These are phyloP conservation scores for Haliclona indistincta DNA, from an alignment of 37 sponge, comb jelly and placozoan genomes.

Conservation along the genomic window DNA sequence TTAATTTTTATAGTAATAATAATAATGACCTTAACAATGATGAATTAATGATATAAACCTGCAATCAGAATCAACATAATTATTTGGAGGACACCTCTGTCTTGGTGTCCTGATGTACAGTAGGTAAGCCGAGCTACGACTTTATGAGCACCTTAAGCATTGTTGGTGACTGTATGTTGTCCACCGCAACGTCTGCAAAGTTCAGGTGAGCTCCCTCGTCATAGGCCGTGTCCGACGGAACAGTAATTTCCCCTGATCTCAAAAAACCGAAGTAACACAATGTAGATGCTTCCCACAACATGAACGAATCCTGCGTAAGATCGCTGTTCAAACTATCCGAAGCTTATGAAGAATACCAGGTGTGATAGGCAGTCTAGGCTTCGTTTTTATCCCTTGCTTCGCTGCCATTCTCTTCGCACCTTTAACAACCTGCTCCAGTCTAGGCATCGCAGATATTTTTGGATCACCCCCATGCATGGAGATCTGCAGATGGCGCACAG, in stretches of 20 bases:
- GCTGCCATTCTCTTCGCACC: conserved; percentile 3
- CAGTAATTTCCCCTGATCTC: conserved; percentile 26
- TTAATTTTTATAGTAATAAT: too few relatives aligned
- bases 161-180: too few relatives aligned
- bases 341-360: conserved; percentile 8
- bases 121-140: too few relatives aligned
- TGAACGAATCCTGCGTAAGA: not conserved
- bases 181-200: too few relatives aligned
- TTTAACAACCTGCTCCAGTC: conserved; percentile 2
- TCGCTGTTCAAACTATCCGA: not conserved
- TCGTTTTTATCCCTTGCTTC: not conserved
- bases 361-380: conserved; percentile 21
- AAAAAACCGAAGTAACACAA: too few relatives aligned
- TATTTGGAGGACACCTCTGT: too few relatives aligned
- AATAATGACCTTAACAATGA: too few relatives aligned
- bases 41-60: too few relatives aligned
- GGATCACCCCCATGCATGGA: not conserved
- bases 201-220: conserved; percentile 1
- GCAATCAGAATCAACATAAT: too few relatives aligned
- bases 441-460: not conserved
- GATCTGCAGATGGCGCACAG: conserved; percentile 29
- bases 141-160: too few relatives aligned
- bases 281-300: conserved; percentile 40
- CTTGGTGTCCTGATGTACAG: too few relatives aligned
- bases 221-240: not conserved